A percentile compares a stretch with the other conserved stretches of the same genome.
Evolutionary conservation across 1,140 invertebrate species (phyloP).

Genomic region (Sycophila sp.): DNA sequence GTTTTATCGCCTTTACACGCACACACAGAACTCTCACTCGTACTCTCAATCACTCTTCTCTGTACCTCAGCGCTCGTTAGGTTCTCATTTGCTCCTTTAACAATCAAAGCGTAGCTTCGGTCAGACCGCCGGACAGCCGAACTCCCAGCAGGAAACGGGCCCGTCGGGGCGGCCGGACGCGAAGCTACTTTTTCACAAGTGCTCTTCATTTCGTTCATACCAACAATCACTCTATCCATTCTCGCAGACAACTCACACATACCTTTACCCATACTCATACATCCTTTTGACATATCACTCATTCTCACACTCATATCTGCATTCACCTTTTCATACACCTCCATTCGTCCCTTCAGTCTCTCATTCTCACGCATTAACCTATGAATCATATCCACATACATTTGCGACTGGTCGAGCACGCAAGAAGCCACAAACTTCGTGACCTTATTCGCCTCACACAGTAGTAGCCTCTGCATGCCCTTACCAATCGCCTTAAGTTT

Average conservation of each 20-base stretch:
- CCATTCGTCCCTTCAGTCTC: background rate
- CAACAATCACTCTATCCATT: background rate
- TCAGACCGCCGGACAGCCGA: background rate
- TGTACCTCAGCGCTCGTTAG: background rate
- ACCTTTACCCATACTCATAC: too few relatives aligned
- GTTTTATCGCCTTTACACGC: background rate
- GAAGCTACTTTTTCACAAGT: background rate
- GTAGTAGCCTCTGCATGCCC: too few relatives aligned
- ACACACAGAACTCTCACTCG: background rate
- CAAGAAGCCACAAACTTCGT: background rate
- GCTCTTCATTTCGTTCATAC: background rate
- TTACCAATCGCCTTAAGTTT: too few relatives aligned
- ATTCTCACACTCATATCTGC: too few relatives aligned
- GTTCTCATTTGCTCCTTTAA: background rate
- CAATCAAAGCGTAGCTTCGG: background rate
- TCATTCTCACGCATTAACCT: background rate
- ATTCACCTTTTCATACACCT: background rate
- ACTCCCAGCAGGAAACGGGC: background rate
- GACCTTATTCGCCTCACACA: too few relatives aligned
- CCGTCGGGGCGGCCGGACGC: too few relatives aligned
- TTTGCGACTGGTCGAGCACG: background rate
- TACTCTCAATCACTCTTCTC: background rate
- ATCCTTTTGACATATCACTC: too few relatives aligned
- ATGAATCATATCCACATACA: background rate
- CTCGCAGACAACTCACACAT: background rate